Conservation (phyloP, 2,113 vertebrate species). For the Lontra canadensis region DNA sequence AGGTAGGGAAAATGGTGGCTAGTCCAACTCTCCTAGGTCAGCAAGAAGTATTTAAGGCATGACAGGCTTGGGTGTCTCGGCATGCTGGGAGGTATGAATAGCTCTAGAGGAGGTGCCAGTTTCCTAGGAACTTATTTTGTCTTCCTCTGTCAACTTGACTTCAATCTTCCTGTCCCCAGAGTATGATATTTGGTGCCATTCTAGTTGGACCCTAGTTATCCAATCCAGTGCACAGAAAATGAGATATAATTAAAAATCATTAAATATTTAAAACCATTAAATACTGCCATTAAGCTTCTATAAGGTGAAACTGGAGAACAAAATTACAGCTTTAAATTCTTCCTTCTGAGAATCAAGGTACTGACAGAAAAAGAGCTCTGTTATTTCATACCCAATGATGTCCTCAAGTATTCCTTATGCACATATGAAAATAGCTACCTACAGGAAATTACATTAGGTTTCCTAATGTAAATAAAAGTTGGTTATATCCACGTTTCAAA, state of each 20-base stretch:
- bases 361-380: slow-evolving; percentile 39
- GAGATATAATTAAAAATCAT: slow-evolving; percentile 68
- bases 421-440: slow-evolving; percentile 51
- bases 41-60: background rate
- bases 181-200: slow-evolving; percentile 24
- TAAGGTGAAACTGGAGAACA: slow-evolving; percentile 52
- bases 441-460: slow-evolving; percentile 46
- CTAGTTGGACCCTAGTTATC: slow-evolving; percentile 18
- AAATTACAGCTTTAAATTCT: slow-evolving; percentile 66
- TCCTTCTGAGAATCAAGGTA: slow-evolving; percentile 48
- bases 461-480: slow-evolving; percentile 71
- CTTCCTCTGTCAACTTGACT: background rate
- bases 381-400: background rate
- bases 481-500: slow-evolving; percentile 75
- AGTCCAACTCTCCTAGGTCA: background rate
- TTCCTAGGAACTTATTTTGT: background rate
- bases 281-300: slow-evolving; percentile 47
- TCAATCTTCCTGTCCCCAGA: background rate
- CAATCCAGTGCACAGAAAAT: slow-evolving; percentile 53
- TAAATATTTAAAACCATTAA: slow-evolving; percentile 69
- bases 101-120: background rate
- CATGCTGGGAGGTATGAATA: background rate
- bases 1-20: background rate
- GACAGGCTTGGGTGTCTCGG: background rate
- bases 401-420: slow-evolving; percentile 38